A percentile compares a stretch with the other conserved stretches of the same genome.
These are phyloP conservation scores for Drosophila erecta DNA, from an alignment of 1,140 invertebrate genomes.

Conservation along the genomic window DNA sequence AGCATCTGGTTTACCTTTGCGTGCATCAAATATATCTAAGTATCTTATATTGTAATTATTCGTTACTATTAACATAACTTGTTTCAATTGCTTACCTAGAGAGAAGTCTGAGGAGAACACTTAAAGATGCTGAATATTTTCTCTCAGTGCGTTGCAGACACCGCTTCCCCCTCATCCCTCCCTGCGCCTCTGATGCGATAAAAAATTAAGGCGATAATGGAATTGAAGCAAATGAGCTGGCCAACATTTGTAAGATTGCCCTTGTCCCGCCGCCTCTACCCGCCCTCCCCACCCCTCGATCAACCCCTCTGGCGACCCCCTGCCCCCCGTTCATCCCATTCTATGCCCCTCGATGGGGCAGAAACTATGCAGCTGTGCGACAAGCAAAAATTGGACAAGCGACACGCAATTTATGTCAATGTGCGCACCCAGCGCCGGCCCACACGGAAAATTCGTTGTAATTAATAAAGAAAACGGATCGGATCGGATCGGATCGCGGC, in stretches of 20 bases:
- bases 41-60: too few species aligned
- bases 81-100: too few species aligned
- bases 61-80: too few species aligned
- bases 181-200: slow-evolving; percentile 76
- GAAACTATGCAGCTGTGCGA: slow-evolving; percentile 78
- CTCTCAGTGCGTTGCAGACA: slow-evolving; percentile 7
- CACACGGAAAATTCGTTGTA: slow-evolving; percentile 80
- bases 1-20: not conserved
- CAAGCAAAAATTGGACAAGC: slow-evolving; percentile 83
- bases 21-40: too few species aligned
- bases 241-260: slow-evolving; percentile 78
- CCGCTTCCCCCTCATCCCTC: slow-evolving; percentile 19
- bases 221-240: slow-evolving; percentile 84
- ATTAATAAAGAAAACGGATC: slow-evolving; percentile 71
- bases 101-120: too few species aligned
- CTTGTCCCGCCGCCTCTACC: slow-evolving; percentile 3
- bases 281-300: not conserved
- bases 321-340: not conserved
- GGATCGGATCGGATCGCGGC: slow-evolving; percentile 29
- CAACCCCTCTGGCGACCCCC: not conserved
- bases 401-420: slow-evolving; percentile 83
- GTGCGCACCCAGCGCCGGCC: slow-evolving; percentile 74
- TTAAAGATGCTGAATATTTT: not conserved
- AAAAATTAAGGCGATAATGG: slow-evolving; percentile 84
- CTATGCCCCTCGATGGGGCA: slow-evolving; percentile 11